A percentile compares a stretch with the other conserved stretches of the same genome.
These are phyloP conservation scores for Acanthosoma haemorrhoidale DNA, from an alignment of 2,888 invertebrate genomes.

Conservation along the genomic window DNA sequence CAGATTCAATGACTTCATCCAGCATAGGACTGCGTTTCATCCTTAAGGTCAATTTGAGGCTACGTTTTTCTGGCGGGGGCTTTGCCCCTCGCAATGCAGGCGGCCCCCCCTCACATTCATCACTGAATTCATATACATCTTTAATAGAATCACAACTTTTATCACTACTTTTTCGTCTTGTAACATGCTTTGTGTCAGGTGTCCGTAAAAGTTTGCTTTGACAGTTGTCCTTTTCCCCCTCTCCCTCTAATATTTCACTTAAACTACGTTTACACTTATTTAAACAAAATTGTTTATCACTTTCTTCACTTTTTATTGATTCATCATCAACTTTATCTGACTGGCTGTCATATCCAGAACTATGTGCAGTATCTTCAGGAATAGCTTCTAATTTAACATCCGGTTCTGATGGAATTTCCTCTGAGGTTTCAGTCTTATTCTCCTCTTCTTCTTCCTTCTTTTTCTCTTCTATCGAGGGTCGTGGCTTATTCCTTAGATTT, in stretches of 20 bases:
- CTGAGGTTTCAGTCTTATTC: conserved; percentile 43
- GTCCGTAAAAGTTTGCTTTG: conserved; percentile 14
- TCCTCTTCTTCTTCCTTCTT: conserved; percentile 44
- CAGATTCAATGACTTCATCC: conserved; percentile 79
- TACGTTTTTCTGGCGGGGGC: conserved; percentile 31
- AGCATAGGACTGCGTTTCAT: conserved; percentile 82
- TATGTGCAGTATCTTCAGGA: conserved; percentile 13
- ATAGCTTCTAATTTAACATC: background rate
- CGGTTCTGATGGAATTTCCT: background rate
- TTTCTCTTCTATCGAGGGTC: conserved; percentile 22
- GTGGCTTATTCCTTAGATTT: conserved; percentile 16
- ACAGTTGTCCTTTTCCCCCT: conserved; percentile 11
- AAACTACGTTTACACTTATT: conserved; percentile 18
- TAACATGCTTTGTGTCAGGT: background rate
- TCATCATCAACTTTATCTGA: conserved; percentile 17
- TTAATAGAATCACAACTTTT: conserved; percentile 38
- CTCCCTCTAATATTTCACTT: conserved; percentile 7
- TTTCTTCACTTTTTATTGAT: conserved; percentile 18
- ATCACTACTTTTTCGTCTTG: conserved; percentile 19
- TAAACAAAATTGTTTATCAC: conserved; percentile 20
- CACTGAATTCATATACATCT: conserved; percentile 53
- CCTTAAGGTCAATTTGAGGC: conserved; percentile 59
- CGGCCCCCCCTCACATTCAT: conserved; percentile 43
- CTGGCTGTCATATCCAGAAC: conserved; percentile 22
- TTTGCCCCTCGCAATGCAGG: conserved; percentile 40